These are phyloP conservation scores for Belonocnema kinseyi DNA, from an alignment of 1,140 invertebrate genomes.

Conservation along the genomic window DNA sequence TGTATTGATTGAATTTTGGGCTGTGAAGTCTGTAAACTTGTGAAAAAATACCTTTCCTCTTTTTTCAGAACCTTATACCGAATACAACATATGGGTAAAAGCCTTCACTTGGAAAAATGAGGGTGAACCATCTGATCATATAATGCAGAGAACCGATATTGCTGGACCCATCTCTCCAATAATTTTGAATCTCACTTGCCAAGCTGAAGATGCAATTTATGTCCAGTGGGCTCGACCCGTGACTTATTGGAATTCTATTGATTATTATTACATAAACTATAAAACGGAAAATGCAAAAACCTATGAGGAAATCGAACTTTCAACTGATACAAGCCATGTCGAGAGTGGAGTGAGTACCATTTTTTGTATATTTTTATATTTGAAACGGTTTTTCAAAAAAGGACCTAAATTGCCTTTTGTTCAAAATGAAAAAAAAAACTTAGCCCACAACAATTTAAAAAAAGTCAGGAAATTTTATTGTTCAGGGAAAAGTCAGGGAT, in stretches of 20 bases:
- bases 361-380: not conserved
- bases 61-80: conserved; percentile 84
- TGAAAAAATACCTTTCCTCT: too few species aligned
- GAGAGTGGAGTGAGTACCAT: conserved; percentile 78
- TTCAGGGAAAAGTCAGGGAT: too few species aligned
- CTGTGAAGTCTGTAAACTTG: too few species aligned
- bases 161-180: conserved; percentile 85
- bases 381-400: not conserved
- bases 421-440: too few species aligned
- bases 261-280: conserved; percentile 88
- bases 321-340: conserved; percentile 77
- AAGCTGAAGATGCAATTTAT: conserved; percentile 84
- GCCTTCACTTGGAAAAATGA: conserved; percentile 85
- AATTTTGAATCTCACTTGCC: conserved; percentile 89
- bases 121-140: conserved; percentile 83
- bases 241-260: conserved; percentile 84
- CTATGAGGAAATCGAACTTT: conserved; percentile 80
- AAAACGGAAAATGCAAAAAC: conserved; percentile 77
- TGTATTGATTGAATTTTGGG: too few species aligned
- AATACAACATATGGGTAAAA: conserved; percentile 91
- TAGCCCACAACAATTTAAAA: too few species aligned
- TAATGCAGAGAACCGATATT: conserved; percentile 87
- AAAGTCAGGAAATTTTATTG: too few species aligned
- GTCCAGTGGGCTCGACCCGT: conserved; percentile 88
- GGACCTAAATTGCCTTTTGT: too few species aligned